Evolutionary conservation across 1,140 invertebrate species (phyloP), one percentile per base, ranked within the genome.

Genomic region (Drosophila sp.): DNA sequence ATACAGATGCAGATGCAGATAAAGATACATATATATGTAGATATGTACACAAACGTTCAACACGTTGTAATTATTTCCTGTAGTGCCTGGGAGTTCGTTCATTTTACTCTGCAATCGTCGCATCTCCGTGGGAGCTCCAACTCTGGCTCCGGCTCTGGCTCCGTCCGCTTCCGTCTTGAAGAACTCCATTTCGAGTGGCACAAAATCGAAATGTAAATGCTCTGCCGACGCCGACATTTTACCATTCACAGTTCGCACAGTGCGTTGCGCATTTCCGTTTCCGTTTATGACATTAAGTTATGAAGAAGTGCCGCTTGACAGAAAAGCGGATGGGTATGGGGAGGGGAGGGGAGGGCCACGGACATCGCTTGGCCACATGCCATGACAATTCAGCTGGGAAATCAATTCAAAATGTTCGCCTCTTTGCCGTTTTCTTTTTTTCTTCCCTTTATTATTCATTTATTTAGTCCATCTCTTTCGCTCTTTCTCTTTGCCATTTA

Each of bases 271-370:
- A 85, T 80, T 80, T 80, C 79, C 80, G 71, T 72, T 84, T 79
- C 80, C 72, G 76, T 64, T 76, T 76, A 70, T 84, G 72, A 64
- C 70, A 76, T 79, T 84, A 84, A 84, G 80, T 82, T 75, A 71
- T 67, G 70, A 76, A 70, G 57, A 60, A 38, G 56, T 35, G 29
- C 55, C 30, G 55, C 55, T 35, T 23, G 44, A 27, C 40, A 27
- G 70, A 30, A 11, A 29, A 8, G 1, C 17, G 1, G n/a, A 11
- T 33, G 11, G 47, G 1, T 29, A 25, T 2, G 23, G 27, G 17
- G 38, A 50, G 41, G 60, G 27, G 30, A 7, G 30, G 23, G 11
- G 41, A 44, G 8, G 55, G 27, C 44, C 4, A 50, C 17, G 44
- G 44, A 50, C 44, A 50, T 25, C 23, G 23, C 44, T 27, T 50